Evolutionary conservation across 2,113 vertebrate species (phyloP).

Genomic region (Synodontis membranacea): DNA sequence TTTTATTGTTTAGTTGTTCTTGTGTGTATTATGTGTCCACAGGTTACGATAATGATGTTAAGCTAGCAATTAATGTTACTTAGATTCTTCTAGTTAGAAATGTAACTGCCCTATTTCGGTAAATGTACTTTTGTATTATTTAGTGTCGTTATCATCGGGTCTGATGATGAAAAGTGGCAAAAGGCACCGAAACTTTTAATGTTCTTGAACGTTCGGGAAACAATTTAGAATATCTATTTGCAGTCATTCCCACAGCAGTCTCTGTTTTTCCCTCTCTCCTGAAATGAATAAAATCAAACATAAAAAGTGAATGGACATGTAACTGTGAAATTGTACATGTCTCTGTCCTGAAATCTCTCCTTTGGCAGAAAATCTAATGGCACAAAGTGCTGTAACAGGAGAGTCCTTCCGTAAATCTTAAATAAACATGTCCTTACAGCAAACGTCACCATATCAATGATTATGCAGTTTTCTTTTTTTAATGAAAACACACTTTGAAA

Average conservation of each 20-base stretch:
- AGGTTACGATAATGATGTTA: neutral
- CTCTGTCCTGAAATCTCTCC: neutral
- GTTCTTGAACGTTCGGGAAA: neutral
- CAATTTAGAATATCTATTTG: neutral
- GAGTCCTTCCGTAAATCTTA: neutral
- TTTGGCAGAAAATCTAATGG: neutral
- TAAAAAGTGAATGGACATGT: neutral
- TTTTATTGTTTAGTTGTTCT: neutral
- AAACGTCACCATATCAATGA: too few species aligned
- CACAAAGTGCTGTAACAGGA: neutral
- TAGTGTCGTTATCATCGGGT: neutral
- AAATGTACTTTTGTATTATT: neutral
- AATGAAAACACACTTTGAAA: neutral
- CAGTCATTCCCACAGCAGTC: neutral
- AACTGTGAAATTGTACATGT: neutral
- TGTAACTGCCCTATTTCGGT: neutral
- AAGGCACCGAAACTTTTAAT: neutral
- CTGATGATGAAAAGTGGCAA: neutral
- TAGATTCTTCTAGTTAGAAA: neutral
- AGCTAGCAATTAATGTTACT: neutral
- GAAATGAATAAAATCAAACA: neutral
- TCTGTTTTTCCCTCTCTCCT: neutral
- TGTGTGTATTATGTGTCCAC: too few species aligned
- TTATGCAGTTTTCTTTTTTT: too few species aligned
- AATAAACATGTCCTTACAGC: neutral